Evolutionary conservation across 2,888 invertebrate species (phyloP), one percentile per base, ranked within the genome.

Genomic region (Pachydiplax longipennis): DNA sequence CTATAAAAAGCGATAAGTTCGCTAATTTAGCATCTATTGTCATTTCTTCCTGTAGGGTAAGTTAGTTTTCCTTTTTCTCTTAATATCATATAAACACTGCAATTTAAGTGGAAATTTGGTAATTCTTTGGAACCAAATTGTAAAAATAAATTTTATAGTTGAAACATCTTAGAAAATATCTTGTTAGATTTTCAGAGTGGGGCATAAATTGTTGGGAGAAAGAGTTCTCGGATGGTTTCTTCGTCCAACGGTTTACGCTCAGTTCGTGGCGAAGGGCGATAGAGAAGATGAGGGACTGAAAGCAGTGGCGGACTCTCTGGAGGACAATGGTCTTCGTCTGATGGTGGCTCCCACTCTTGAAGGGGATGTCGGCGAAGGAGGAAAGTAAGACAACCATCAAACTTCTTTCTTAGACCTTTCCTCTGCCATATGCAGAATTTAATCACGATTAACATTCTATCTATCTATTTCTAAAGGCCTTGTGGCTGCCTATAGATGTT

Each of bases 301-400:
- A 15, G 73, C 81, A 12, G 93, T 93, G 0, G 93, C 93, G 0
- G 82, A 90, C 2, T 90, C 91, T n/a, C 91, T 94, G 22, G 92
- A 92, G 87, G 90, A 91, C 5, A 92, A 92, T 3, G 93, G 93
- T 3, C 92, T 94, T 13, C 92, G 93, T 12, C 92, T 94, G 0
- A 93, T 94, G 93, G 92, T 94, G 10, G 93, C 93, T 25, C 93
- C 94, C 6, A 93, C 94, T 0, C 93, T 94, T 91, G 94, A 94
- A 92, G 94, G 94, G 90, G 93, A 93, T 90, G 91, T 93, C 0
- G 93, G 93, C 5, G 93, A 93, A 90, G 91, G 91, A 22, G 40
- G 91, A 91, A 91, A 90, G 92, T 13, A 91, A 92, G 91, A 8
- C 44, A 6, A 0, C 44, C 6, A 44, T 40, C 40, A 40, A 40